Percentiles rank a stretch among this genome's conserved stretches.
Evolutionary conservation across 2,113 vertebrate species (phyloP).

Genomic region (Ptilonorhynchus violaceus): DNA sequence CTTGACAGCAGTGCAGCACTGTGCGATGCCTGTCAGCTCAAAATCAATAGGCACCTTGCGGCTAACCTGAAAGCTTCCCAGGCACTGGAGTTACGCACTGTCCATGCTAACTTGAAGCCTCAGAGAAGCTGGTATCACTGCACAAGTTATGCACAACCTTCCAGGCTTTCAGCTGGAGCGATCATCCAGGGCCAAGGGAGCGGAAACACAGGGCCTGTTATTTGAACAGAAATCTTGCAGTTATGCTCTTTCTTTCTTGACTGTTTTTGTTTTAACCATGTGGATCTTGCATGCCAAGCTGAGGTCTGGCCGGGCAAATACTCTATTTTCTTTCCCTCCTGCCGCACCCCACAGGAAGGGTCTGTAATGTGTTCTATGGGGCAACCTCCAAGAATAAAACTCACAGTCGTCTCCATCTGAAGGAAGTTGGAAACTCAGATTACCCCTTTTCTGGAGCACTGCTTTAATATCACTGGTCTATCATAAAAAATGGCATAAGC

Average conservation of each 20-base stretch:
- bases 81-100: neutral
- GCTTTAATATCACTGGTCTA: neutral
- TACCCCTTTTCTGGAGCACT: neutral
- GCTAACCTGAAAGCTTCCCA: neutral
- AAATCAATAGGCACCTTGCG: neutral
- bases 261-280: neutral
- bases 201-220: neutral
- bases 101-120: neutral
- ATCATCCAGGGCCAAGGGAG: neutral
- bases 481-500: neutral
- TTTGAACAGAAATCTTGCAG: neutral
- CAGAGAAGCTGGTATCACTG: neutral
- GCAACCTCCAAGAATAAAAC: rapidly evolving
- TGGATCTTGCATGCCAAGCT: neutral
- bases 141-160: neutral
- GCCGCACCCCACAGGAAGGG: neutral
- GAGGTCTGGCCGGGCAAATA: neutral
- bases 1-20: neutral
- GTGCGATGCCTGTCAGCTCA: neutral
- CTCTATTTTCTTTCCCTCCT: neutral
- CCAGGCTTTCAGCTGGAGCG: neutral
- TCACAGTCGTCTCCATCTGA: neutral
- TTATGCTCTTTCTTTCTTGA: neutral
- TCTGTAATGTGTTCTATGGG: neutral
- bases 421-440: neutral